Evolutionary conservation across 2,113 vertebrate species (phyloP).

Genomic region (Chamaea fasciata): DNA sequence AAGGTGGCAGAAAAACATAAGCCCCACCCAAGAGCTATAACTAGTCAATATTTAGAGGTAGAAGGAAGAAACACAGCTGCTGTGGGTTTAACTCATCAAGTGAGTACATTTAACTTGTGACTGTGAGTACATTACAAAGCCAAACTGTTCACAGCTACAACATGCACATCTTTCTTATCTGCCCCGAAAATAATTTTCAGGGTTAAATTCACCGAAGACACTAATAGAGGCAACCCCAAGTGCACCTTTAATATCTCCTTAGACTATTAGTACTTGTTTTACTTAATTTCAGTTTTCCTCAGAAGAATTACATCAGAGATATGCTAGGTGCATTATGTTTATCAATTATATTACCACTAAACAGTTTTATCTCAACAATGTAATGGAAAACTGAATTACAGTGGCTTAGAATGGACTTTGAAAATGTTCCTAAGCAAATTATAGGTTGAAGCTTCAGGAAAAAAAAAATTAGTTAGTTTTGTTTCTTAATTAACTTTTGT

Average conservation of each 20-base stretch:
- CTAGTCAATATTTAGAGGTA: background rate
- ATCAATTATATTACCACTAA: background rate
- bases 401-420: background rate
- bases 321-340: background rate
- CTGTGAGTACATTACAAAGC: background rate
- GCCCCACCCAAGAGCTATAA: background rate
- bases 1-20: background rate
- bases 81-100: background rate
- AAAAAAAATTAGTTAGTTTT: background rate
- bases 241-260: background rate
- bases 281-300: background rate
- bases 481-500: background rate
- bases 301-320: background rate
- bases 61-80: background rate
- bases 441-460: background rate
- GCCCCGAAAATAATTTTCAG: background rate
- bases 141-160: background rate
- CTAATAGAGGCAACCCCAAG: background rate
- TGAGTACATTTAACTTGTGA: background rate
- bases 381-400: background rate
- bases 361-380: background rate
- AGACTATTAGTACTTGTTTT: background rate
- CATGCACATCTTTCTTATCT: background rate
- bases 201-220: background rate
- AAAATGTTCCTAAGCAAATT: background rate